A percentile compares a stretch with the other conserved stretches of the same genome.
Conservation (phyloP, 1,140 invertebrate species). For the Bombus difficillimus region DNA sequence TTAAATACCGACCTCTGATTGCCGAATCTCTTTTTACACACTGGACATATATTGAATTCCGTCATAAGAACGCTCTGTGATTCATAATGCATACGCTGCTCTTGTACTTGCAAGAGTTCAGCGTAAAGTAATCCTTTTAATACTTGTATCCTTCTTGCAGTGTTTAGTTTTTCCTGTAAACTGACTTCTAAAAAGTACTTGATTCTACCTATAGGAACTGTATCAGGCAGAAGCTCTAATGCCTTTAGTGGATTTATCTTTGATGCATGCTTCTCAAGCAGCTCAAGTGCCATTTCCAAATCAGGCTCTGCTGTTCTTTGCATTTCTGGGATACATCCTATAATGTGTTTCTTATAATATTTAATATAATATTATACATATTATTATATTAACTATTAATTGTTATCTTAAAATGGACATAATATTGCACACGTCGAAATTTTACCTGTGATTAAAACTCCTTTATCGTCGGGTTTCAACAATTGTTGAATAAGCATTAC, state of each 20-base stretch:
- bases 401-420: background rate
- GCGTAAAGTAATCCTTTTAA: conserved; percentile 92
- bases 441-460: conserved; percentile 78
- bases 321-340: conserved; percentile 82
- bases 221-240: conserved; percentile 89
- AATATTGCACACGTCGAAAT: background rate
- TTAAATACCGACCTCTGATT: conserved; percentile 88
- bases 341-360: background rate
- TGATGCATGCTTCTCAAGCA: conserved; percentile 92
- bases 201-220: conserved; percentile 88
- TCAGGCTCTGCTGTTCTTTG: conserved; percentile 86
- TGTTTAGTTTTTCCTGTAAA: conserved; percentile 88
- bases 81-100: conserved; percentile 90
- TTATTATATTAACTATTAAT: background rate
- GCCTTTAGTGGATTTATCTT: conserved; percentile 91
- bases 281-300: conserved; percentile 88
- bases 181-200: conserved; percentile 91
- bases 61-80: conserved; percentile 91
- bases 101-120: conserved; percentile 91
- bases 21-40: conserved; percentile 95
- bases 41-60: conserved; percentile 93
- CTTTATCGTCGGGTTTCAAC: conserved; percentile 84
- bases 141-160: conserved; percentile 89
- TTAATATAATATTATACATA: background rate
- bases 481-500: conserved; percentile 86